Evolutionary conservation across 2,797 vertebrate species (phyloP), one percentile per base, ranked within the genome.

Genomic region (Paramormyrops hopkinsi): DNA sequence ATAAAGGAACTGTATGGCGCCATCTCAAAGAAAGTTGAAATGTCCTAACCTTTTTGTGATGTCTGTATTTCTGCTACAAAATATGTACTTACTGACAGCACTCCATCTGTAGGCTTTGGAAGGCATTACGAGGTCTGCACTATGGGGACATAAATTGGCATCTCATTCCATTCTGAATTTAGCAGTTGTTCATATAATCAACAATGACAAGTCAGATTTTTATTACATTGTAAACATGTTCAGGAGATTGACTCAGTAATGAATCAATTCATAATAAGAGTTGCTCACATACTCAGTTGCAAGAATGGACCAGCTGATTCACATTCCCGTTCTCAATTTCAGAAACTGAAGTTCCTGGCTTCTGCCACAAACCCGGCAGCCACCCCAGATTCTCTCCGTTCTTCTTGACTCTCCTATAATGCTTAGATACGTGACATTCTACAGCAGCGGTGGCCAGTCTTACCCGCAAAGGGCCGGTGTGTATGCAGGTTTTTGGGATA

Each of bases 151-250:
- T 73, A 73, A 73, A 73, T 17, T 73, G 65, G 65, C 65, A 73
- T 37, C 29, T 37, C 12, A 37, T 73, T 37, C 41, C 5, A 79
- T 46, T 41, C 76, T 79, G 76, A 79, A 79, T 46, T 46, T 79
- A 79, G 37, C 76, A 79, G 76, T 79, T 79, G 76, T 79, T 79
- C 37, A 79, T 41, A 79, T 79, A 79, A 79, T 79, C 76, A 44
- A 79, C 76, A 79, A 79, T 19, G 76, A 79, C 76, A 79, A 79
- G 76, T 79, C 76, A 79, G 37, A 46, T 79, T 79, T 79, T 79
- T 46, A 19, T 79, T 79, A 79, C 76, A 79, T 41, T 46, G 41
- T 79, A 41, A 44, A 79, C 41, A 79, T 79, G 33, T n/a, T 41
- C 76, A 79, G 41, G 37, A 79, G 76, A 79, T 46, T 79, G 76